Conservation (phyloP, 2,113 vertebrate genomes). For the Carassius carassius region DNA sequence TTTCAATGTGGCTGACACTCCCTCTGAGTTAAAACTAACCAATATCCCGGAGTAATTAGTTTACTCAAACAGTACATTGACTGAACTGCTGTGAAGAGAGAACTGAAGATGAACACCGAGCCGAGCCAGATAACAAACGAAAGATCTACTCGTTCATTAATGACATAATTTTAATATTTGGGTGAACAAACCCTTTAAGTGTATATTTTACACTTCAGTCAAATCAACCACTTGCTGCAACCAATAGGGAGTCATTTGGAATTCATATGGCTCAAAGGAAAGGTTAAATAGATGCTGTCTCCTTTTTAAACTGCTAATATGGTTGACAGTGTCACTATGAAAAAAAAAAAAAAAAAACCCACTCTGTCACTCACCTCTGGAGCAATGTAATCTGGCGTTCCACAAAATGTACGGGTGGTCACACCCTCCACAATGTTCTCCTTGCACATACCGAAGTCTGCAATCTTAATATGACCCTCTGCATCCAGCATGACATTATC, state of each 20-base stretch:
- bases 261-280: background rate
- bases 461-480: slow-evolving; percentile 79
- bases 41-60: too few relatives aligned
- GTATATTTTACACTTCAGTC: too few relatives aligned
- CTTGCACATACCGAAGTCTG: slow-evolving; percentile 99
- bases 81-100: too few relatives aligned
- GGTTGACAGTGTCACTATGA: background rate
- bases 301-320: background rate
- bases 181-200: too few relatives aligned
- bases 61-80: too few relatives aligned
- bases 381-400: slow-evolving; percentile 97
- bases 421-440: slow-evolving; percentile 89
- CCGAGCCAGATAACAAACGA: too few relatives aligned
- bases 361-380: slow-evolving; percentile 83
- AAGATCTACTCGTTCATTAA: too few relatives aligned
- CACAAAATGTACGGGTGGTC: slow-evolving; percentile 94
- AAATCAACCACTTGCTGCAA: background rate
- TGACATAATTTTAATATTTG: too few relatives aligned
- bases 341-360: too few relatives aligned
- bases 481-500: slow-evolving; percentile 26
- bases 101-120: too few relatives aligned
- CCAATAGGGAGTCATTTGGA: background rate
- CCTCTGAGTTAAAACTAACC: too few relatives aligned
- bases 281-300: background rate
- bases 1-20: too few relatives aligned